These are phyloP conservation scores for Melanotus villosus DNA, from an alignment of 2,888 invertebrate species.

Conservation along the genomic window DNA sequence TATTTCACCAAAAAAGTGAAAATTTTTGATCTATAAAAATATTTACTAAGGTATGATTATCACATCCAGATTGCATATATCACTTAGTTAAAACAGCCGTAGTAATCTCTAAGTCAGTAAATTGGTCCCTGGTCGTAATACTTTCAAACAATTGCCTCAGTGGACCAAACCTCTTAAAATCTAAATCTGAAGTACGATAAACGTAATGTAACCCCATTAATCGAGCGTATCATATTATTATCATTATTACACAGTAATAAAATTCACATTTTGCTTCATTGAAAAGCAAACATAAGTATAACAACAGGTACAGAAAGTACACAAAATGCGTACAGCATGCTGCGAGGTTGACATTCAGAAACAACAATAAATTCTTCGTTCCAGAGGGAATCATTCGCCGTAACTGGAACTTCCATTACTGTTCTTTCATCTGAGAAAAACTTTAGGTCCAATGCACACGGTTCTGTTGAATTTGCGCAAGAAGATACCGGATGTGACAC, in stretches of 20 bases:
- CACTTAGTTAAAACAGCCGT: no score
- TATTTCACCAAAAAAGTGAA: no score
- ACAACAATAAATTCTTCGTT: slow-evolving; percentile 82
- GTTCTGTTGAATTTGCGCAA: slow-evolving; percentile 75
- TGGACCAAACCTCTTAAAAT: no score
- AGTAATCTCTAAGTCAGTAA: no score
- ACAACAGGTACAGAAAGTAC: slow-evolving; percentile 80
- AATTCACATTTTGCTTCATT: slow-evolving; percentile 63
- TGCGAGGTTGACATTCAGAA: slow-evolving; percentile 82
- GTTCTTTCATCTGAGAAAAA: slow-evolving; percentile 81
- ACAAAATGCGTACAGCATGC: slow-evolving; percentile 78
- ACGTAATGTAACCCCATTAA: no score
- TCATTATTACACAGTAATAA: slow-evolving; percentile 4
- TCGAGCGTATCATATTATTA: no score
- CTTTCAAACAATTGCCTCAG: no score
- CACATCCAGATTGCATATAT: no score
- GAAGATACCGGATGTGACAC: slow-evolving; percentile 74
- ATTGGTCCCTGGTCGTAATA: no score
- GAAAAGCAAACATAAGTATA: slow-evolving; percentile 81
- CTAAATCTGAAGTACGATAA: no score
- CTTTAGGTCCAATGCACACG: slow-evolving; percentile 76
- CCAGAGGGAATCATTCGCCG: slow-evolving; percentile 77
- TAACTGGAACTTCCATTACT: slow-evolving; percentile 78
- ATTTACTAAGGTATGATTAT: no score
- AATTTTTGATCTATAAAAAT: no score